Evolutionary conservation across 2,797 vertebrate species (phyloP).

Genomic region (Ctenochaetus hawaiiensis): DNA sequence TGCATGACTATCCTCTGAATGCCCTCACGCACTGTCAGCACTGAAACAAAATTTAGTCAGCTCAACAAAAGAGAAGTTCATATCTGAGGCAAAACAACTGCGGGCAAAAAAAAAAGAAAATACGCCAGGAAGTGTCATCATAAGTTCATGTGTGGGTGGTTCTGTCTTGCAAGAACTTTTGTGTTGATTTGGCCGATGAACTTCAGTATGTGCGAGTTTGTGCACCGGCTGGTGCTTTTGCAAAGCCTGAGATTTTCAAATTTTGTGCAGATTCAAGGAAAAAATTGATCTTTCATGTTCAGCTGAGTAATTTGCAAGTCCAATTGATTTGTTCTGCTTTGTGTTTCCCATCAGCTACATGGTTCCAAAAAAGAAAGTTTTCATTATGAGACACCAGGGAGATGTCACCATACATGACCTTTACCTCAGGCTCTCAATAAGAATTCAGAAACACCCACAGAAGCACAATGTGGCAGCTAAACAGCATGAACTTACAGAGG

Average conservation of each 20-base stretch:
- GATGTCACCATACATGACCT: slow-evolving; percentile 65
- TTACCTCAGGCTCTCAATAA: slow-evolving; percentile 59
- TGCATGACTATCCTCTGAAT: slow-evolving; percentile 23
- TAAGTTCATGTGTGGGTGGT: slow-evolving; percentile 37
- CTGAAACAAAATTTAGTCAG: slow-evolving; percentile 22
- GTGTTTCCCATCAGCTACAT: slow-evolving; percentile 20
- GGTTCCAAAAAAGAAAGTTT: slow-evolving; percentile 64
- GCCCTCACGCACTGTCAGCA: slow-evolving; percentile 7
- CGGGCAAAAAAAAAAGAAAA: slow-evolving; percentile 5
- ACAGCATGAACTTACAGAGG: slow-evolving; percentile 36
- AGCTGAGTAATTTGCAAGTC: slow-evolving; percentile 23
- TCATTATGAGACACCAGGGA: slow-evolving; percentile 64
- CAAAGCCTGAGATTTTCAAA: slow-evolving; percentile 3
- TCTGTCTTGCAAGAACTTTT: slow-evolving; percentile 13
- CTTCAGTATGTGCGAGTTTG: background rate
- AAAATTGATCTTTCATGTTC: slow-evolving; percentile 18
- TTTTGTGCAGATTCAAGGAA: slow-evolving; percentile 3
- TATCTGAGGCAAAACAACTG: slow-evolving; percentile 15
- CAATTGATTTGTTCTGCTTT: slow-evolving; percentile 34
- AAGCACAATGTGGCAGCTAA: slow-evolving; percentile 37
- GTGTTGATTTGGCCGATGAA: slow-evolving; percentile 10
- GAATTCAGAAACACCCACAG: slow-evolving; percentile 56
- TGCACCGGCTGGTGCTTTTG: background rate
- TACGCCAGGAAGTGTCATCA: slow-evolving; percentile 5
- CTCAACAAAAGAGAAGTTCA: slow-evolving; percentile 19